Conservation (phyloP, 2,888 invertebrate genomes). For the Onthophagus sagittarius region DNA sequence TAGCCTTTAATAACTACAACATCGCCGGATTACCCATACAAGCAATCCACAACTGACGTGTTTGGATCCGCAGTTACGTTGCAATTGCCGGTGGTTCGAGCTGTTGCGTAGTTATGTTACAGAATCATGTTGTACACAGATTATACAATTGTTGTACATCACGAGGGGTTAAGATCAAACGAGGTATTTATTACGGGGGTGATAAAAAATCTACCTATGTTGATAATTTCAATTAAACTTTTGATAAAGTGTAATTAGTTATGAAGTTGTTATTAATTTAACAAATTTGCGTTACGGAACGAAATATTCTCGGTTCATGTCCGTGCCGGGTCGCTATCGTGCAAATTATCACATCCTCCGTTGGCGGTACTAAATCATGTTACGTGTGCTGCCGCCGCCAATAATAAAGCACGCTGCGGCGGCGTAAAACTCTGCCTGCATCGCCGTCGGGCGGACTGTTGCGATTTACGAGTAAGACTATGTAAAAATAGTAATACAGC, state of each 20-base stretch:
- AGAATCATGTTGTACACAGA: not conserved
- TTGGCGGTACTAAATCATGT: slow-evolving; percentile 33
- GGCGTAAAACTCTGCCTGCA: slow-evolving; percentile 13
- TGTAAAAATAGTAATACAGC: slow-evolving; percentile 31
- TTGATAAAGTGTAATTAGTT: not conserved
- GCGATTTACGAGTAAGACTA: slow-evolving; percentile 33
- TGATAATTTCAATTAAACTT: not conserved
- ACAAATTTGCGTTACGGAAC: not conserved
- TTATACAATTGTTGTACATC: not conserved
- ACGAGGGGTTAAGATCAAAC: too few species aligned
- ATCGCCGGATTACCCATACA: not conserved
- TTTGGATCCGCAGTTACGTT: not conserved
- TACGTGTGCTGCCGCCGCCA: slow-evolving; percentile 31
- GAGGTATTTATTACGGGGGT: too few species aligned
- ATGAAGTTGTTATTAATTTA: not conserved
- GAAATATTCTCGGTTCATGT: slow-evolving; percentile 2
- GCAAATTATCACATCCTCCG: slow-evolving; percentile 28
- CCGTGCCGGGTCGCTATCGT: slow-evolving; percentile 8
- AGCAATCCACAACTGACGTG: not conserved
- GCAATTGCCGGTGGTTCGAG: not conserved
- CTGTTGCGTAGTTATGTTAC: not conserved
- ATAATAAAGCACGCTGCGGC: slow-evolving; percentile 21
- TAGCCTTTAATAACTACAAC: not conserved
- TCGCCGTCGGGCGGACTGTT: slow-evolving; percentile 18
- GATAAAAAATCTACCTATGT: too few species aligned